Conservation (phyloP, 1,140 invertebrate genomes). For the Akabosia matsudoensis region DNA sequence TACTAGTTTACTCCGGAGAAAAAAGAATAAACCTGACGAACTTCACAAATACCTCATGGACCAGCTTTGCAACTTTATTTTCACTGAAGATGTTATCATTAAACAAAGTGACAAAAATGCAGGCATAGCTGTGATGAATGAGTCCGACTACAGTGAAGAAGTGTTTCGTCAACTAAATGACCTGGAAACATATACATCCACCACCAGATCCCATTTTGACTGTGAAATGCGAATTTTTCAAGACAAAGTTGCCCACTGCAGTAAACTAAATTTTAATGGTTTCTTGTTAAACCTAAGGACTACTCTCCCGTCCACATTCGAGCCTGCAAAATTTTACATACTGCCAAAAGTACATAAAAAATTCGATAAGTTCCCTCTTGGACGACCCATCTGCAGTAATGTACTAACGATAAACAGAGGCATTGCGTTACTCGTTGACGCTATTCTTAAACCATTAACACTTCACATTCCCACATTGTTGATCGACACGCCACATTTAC, state of each 20-base stretch:
- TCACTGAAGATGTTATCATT: background rate
- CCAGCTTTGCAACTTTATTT: background rate
- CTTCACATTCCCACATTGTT: background rate
- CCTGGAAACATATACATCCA: background rate
- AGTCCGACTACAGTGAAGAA: background rate
- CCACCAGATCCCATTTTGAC: background rate
- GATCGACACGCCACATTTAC: background rate
- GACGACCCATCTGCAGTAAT: background rate
- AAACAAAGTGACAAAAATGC: conserved; percentile 23
- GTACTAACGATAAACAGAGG: background rate
- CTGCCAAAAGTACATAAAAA: conserved; percentile 3
- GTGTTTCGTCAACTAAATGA: background rate
- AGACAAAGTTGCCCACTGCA: background rate
- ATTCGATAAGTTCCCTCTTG: background rate
- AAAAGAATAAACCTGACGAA: background rate
- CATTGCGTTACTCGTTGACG: background rate
- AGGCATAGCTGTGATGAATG: background rate
- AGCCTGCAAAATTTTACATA: conserved; percentile 18
- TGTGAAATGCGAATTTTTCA: background rate
- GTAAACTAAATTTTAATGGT: background rate
- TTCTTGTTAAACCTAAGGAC: background rate
- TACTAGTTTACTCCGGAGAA: background rate
- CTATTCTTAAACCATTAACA: background rate
- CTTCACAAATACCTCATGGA: background rate
- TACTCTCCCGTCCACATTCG: background rate